Conservation (phyloP, 23 tunicate genomes). For the Trididemnum miniatum region DNA sequence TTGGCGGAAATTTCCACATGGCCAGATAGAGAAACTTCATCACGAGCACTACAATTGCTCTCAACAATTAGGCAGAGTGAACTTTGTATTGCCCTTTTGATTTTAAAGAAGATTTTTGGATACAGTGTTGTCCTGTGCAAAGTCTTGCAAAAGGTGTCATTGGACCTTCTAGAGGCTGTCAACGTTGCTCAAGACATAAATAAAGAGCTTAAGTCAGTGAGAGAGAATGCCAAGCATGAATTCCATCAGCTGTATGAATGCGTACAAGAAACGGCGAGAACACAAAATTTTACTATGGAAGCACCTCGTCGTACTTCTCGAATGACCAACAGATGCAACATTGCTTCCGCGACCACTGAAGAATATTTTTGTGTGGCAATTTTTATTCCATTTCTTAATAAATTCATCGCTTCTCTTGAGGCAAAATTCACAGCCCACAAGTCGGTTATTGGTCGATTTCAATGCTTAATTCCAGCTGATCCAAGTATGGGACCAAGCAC, state of each 20-base stretch:
- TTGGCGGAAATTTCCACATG: constrained; percentile 20
- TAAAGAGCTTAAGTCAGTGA: neutral
- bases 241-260: neutral
- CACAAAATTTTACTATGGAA: neutral
- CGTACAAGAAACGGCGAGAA: constrained; percentile 19
- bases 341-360: constrained; percentile 10
- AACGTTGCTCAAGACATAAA: neutral
- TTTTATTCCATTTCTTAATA: constrained; percentile 19
- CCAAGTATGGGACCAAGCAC: neutral
- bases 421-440: constrained; percentile 6
- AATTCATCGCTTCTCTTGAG: constrained; percentile 7
- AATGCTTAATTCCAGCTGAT: constrained; percentile 22
- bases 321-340: constrained; percentile 11
- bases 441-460: constrained; percentile 14
- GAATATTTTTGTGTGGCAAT: constrained; percentile 1
- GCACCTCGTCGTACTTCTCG: constrained; percentile 10
- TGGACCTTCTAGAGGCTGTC: constrained; percentile 25
- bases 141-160: neutral
- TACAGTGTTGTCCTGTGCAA: constrained; percentile 24
- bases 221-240: constrained; percentile 16
- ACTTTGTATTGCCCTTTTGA: constrained; percentile 9
- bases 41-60: constrained; percentile 10
- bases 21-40: constrained; percentile 26
- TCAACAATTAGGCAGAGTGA: constrained; percentile 10
- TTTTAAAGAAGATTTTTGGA: constrained; percentile 18